Percentiles rank a stretch among this genome's conserved stretches.
Evolutionary conservation across 2,113 vertebrate species (phyloP).

Genomic region (Lethenteron camtschaticum): DNA sequence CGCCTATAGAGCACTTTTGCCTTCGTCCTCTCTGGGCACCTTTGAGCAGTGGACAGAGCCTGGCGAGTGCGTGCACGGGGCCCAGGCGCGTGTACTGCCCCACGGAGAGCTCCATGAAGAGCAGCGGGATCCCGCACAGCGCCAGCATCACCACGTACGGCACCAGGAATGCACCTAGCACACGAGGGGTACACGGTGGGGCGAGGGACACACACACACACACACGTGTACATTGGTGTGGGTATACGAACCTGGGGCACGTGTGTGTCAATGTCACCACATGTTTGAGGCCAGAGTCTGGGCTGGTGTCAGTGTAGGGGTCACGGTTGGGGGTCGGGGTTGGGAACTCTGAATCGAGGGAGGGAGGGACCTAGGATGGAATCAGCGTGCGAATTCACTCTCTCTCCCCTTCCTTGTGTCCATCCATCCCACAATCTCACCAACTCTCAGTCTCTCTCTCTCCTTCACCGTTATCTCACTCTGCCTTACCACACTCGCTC

Average conservation of each 20-base stretch:
- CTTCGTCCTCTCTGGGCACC: slow-evolving; percentile 13
- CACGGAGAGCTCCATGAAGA: slow-evolving; percentile 60
- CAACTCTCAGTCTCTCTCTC: not conserved
- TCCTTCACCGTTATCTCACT: not conserved
- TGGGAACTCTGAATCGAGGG: no score
- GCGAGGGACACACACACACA: not conserved
- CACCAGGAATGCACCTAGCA: slow-evolving; percentile 74
- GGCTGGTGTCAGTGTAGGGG: no score
- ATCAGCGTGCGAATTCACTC: not conserved
- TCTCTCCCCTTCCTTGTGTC: not conserved
- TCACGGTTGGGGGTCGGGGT: no score
- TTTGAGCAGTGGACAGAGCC: slow-evolving; percentile 34
- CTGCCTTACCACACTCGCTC: no score
- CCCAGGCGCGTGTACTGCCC: slow-evolving; percentile 30
- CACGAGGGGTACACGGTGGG: no score
- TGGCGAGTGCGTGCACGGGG: slow-evolving; percentile 24
- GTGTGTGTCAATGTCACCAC: no score
- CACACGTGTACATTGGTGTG: not conserved
- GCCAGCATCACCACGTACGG: slow-evolving; percentile 71
- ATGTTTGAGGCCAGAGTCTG: no score
- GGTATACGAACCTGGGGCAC: no score
- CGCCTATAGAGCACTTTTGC: no score
- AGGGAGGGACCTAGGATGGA: no score
- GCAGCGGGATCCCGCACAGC: slow-evolving; percentile 78
- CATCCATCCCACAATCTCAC: not conserved